Conservation (phyloP, 53 echinoderm and acorn worm species). For the Zoroaster sp. region DNA sequence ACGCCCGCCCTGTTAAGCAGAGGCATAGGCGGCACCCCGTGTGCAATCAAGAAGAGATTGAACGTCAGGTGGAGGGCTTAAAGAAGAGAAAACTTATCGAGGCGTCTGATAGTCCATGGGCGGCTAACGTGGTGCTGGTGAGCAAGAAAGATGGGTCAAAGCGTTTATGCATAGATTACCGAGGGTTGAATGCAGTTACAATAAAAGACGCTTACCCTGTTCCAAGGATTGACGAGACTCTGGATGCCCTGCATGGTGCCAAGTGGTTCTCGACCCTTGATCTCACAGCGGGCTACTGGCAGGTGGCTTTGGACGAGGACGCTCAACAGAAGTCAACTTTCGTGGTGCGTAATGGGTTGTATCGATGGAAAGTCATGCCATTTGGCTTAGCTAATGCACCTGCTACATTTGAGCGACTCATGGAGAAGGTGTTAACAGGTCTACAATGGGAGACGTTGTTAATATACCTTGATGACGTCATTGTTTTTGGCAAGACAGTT, state of each 20-base stretch:
- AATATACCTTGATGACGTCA: background rate
- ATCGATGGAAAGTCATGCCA: no score
- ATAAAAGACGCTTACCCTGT: no score
- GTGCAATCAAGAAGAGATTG: background rate
- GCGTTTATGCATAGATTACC: background rate
- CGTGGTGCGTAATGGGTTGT: background rate
- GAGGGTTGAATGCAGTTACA: background rate
- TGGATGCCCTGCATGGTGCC: background rate
- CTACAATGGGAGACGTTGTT: background rate
- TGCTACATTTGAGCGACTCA: background rate
- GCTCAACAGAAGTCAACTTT: background rate
- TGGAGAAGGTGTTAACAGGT: background rate
- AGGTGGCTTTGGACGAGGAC: no score
- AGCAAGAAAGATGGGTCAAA: slow-evolving; percentile 10
- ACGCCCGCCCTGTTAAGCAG: background rate
- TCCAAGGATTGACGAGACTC: background rate
- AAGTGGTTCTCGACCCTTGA: no score
- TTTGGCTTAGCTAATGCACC: background rate
- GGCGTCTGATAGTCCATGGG: background rate
- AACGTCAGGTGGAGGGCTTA: background rate
- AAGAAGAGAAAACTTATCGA: background rate
- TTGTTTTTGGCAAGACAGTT: background rate
- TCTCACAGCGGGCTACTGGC: no score
- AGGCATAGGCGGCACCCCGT: background rate
- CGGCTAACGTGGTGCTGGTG: background rate